Percentiles rank a stretch among this genome's conserved stretches.
Conservation (phyloP, 2,888 invertebrate species). For the Elegia similella region DNA sequence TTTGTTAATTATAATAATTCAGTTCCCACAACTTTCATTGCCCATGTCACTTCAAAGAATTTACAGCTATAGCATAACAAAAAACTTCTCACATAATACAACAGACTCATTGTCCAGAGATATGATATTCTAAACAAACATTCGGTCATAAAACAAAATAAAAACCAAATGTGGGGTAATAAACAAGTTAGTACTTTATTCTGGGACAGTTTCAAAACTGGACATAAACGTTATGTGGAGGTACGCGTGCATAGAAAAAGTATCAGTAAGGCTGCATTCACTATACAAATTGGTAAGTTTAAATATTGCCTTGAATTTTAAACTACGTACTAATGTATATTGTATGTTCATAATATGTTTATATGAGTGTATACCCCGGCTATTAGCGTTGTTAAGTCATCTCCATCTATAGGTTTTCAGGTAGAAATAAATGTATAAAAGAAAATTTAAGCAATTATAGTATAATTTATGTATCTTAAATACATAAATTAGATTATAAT, state of each 20-base stretch:
- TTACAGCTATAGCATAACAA: conserved; percentile 13
- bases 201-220: conserved; percentile 22
- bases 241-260: conserved; percentile 35
- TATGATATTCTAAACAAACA: conserved; percentile 17
- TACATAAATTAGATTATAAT: no score
- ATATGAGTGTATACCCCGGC: no score
- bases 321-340: no score
- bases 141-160: conserved; percentile 14
- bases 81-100: conserved; percentile 3
- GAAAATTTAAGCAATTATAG: no score
- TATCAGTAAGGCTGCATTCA: conserved; percentile 37
- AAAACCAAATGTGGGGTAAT: conserved; percentile 12
- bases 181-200: conserved; percentile 19
- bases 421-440: no score
- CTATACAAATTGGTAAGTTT: no score
- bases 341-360: no score
- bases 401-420: no score
- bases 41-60: neutral
- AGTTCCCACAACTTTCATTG: neutral
- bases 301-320: no score
- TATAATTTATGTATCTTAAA: no score
- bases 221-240: conserved; percentile 23
- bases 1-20: no score
- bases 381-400: no score
- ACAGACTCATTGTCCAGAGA: conserved; percentile 18